Evolutionary conservation across 2,888 invertebrate species (phyloP).

Genomic region (Lordiphosa andalusiaca): DNA sequence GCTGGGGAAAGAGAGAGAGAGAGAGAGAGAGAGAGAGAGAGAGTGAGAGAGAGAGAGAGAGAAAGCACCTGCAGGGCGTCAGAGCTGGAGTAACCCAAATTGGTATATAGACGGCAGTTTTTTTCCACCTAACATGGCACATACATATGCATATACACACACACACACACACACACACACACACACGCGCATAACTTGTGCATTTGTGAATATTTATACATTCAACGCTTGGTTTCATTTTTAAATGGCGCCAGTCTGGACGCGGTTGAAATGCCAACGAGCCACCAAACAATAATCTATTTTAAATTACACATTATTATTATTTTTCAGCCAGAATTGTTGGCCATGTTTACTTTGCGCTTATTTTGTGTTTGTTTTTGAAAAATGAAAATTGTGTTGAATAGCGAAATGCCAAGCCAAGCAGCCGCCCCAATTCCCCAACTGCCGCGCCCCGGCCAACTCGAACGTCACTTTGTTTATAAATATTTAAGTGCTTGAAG

Average conservation of each 20-base stretch:
- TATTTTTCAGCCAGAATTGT: conserved; percentile 22
- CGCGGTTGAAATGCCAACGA: conserved; percentile 13
- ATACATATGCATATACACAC: conserved; percentile 2
- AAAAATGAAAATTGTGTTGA: conserved; percentile 29
- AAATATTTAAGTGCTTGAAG: conserved; percentile 42
- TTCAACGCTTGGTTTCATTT: conserved; percentile 6
- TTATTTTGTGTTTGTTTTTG: conserved; percentile 19
- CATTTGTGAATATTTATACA: not conserved
- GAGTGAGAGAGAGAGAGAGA: too few species aligned
- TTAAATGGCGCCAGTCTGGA: not conserved
- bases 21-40: too few species aligned
- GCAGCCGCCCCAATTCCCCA: not conserved
- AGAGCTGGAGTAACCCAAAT: too few species aligned
- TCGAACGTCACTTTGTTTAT: conserved; percentile 27
- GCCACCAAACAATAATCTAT: conserved; percentile 35
- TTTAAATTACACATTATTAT: conserved; percentile 40
- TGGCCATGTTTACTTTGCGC: conserved; percentile 24
- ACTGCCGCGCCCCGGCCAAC: not conserved
- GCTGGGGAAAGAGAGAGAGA: too few species aligned
- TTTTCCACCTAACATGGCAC: too few species aligned
- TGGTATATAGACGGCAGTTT: too few species aligned
- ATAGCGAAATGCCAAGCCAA: conserved; percentile 7
- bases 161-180: conserved; percentile 13
- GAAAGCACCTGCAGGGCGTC: too few species aligned
- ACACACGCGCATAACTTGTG: not conserved